Evolutionary conservation across 2,888 invertebrate genomes (phyloP).

Genomic region (Scaptomyza tumidula): DNA sequence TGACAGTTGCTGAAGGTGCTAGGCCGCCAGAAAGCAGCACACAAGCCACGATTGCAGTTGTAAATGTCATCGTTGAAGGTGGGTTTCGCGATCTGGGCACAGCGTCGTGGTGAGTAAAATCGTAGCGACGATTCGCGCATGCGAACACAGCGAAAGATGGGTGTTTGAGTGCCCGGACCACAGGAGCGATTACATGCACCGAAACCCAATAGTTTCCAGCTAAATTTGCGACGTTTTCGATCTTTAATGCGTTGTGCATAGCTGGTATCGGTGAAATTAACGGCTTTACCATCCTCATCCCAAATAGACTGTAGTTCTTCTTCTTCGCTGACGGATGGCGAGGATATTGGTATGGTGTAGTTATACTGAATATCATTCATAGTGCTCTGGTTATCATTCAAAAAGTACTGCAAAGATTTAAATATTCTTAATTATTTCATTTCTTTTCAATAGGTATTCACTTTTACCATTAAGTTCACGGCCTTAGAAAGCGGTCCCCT

Average conservation of each 20-base stretch:
- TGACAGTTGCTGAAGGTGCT: slow-evolving; percentile 92
- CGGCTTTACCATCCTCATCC: slow-evolving; percentile 77
- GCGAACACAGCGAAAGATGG: slow-evolving; percentile 86
- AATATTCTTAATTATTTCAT: background rate
- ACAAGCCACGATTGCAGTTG: slow-evolving; percentile 90
- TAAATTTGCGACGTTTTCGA: slow-evolving; percentile 86
- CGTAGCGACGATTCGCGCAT: slow-evolving; percentile 87
- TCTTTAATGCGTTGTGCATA: slow-evolving; percentile 73
- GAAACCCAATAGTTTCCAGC: slow-evolving; percentile 91
- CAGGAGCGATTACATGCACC: slow-evolving; percentile 92
- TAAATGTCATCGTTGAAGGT: slow-evolving; percentile 86
- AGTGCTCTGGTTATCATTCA: background rate
- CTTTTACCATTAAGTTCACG: slow-evolving; percentile 73
- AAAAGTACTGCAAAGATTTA: slow-evolving; percentile 25
- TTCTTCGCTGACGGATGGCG: slow-evolving; percentile 81
- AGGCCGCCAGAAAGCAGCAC: slow-evolving; percentile 92
- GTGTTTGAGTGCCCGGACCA: slow-evolving; percentile 86
- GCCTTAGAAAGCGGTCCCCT: slow-evolving; percentile 77
- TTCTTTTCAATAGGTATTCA: background rate
- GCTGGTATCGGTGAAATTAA: slow-evolving; percentile 73
- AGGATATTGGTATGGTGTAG: slow-evolving; percentile 90
- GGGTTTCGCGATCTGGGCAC: slow-evolving; percentile 87
- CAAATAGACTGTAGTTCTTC: slow-evolving; percentile 81
- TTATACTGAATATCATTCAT: slow-evolving; percentile 86
- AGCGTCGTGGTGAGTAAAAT: slow-evolving; percentile 88